Conservation (phyloP, 2,113 vertebrate species). For the Tragelaphus scriptus region DNA sequence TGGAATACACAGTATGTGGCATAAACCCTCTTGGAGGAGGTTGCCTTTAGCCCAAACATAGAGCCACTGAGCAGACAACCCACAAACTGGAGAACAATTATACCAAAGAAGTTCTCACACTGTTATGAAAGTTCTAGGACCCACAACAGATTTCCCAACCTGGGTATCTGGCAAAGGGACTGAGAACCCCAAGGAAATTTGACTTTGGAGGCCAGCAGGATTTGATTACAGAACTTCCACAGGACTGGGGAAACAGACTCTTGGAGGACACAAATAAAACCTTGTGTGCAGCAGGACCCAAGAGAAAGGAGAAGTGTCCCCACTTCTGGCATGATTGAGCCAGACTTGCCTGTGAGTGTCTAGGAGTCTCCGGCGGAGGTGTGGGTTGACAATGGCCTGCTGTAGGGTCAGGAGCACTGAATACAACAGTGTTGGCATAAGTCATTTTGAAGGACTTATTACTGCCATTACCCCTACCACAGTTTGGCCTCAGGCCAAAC, state of each 20-base stretch:
- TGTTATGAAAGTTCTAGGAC: not conserved
- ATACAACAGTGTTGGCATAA: not conserved
- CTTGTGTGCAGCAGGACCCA: not conserved
- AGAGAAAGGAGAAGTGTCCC: not conserved
- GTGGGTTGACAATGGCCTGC: not conserved
- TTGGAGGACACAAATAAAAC: not conserved
- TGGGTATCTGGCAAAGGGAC: not conserved
- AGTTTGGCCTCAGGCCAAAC: not conserved
- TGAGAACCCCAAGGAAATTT: not conserved
- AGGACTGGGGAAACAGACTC: not conserved
- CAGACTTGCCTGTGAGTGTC: not conserved
- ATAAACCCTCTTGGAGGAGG: not conserved
- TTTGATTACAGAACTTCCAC: not conserved
- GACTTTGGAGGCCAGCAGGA: not conserved
- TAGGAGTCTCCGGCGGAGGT: not conserved
- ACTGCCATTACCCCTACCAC: not conserved
- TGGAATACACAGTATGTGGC: not conserved
- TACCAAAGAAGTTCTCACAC: not conserved
- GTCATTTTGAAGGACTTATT: not conserved
- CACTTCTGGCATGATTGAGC: not conserved
- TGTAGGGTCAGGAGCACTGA: not conserved
- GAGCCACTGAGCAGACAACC: not conserved
- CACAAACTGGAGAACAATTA: not conserved
- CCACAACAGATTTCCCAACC: not conserved
- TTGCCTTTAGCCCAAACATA: not conserved